A percentile compares a stretch with the other conserved stretches of the same genome.
Evolutionary conservation across 2,113 vertebrate genomes (phyloP).

Genomic region (Montifringilla adamsi): DNA sequence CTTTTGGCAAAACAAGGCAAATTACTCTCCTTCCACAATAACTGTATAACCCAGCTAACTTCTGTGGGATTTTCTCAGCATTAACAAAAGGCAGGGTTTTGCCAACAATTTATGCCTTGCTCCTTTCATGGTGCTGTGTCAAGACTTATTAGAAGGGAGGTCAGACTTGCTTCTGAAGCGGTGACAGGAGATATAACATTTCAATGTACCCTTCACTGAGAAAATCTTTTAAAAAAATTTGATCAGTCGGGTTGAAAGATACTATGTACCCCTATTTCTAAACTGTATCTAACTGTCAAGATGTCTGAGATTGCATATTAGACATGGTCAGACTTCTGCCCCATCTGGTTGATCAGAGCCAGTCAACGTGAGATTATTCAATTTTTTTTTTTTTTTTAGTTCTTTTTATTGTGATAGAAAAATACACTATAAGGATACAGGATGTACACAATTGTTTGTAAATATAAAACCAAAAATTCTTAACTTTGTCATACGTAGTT

Average conservation of each 20-base stretch:
- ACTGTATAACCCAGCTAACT: background rate
- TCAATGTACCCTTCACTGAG: background rate
- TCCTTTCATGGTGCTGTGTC: background rate
- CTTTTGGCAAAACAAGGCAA: background rate
- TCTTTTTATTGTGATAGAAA: background rate
- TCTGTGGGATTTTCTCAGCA: background rate
- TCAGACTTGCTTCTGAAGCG: slow-evolving; percentile 4
- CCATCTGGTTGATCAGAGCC: background rate
- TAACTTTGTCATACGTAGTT: background rate
- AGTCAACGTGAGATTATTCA: slow-evolving; percentile 7
- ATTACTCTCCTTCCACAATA: background rate
- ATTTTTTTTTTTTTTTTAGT: background rate
- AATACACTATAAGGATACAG: background rate
- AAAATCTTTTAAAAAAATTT: background rate
- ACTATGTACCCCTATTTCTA: background rate
- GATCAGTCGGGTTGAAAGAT: background rate
- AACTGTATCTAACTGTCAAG: slow-evolving; percentile 6
- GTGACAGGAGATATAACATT: background rate
- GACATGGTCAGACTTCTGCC: slow-evolving; percentile 25
- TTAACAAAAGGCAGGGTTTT: background rate
- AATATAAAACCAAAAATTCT: background rate
- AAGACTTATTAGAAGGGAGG: background rate
- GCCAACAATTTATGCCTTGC: background rate
- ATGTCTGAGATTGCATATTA: slow-evolving; percentile 34
- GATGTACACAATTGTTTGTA: background rate